These are phyloP conservation scores for Rachycentron canadum DNA, from an alignment of 2,797 vertebrate species.

Conservation along the genomic window DNA sequence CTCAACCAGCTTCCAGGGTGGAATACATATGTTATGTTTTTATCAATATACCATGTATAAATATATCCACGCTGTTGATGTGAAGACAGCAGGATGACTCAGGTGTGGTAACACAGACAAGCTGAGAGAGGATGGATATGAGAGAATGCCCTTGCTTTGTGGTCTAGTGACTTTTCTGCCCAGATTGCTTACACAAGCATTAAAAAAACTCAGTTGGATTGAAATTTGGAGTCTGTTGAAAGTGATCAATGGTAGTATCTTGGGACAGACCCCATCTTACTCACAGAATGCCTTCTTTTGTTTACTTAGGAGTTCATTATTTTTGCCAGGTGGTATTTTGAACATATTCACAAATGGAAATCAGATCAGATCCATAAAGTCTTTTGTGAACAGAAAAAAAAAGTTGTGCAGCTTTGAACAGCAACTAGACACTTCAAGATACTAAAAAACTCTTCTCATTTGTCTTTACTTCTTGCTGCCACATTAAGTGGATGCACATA, in stretches of 20 bases:
- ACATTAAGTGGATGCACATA: background rate
- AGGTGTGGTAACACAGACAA: conserved; percentile 3
- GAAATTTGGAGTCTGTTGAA: conserved; percentile 12
- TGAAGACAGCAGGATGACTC: conserved; percentile 18
- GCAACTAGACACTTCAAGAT: background rate
- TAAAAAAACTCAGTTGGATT: conserved; percentile 20
- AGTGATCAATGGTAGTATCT: background rate
- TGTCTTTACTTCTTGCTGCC: background rate
- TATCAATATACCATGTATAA: background rate
- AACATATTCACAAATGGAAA: conserved; percentile 26
- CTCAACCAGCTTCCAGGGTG: background rate
- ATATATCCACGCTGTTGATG: background rate
- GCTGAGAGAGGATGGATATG: conserved; percentile 1
- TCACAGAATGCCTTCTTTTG: background rate
- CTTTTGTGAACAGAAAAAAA: background rate
- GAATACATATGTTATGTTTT: conserved; percentile 21
- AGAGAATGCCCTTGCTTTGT: conserved; percentile 8
- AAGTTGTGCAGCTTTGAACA: conserved; percentile 36
- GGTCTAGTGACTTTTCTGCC: background rate
- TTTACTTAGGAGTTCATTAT: background rate
- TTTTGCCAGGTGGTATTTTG: conserved; percentile 26
- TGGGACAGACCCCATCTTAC: background rate
- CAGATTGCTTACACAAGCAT: background rate
- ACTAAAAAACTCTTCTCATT: background rate
- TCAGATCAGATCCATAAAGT: background rate